These are phyloP conservation scores for Protomyctophum bolini DNA, from an alignment of 2,113 vertebrate species.

Conservation along the genomic window DNA sequence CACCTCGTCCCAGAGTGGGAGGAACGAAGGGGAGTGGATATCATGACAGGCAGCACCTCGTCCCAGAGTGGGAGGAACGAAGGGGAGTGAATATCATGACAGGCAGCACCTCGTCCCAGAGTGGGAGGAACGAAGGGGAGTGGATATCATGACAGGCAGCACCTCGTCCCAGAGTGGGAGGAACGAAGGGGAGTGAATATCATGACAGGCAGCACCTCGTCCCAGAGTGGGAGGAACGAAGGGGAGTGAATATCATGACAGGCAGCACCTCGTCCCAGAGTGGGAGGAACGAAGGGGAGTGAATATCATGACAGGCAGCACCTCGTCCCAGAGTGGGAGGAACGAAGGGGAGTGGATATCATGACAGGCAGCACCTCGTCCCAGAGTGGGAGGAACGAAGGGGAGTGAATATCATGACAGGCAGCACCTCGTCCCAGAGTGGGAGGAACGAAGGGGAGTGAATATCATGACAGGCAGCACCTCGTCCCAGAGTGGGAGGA, in stretches of 20 bases:
- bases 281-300: conserved; percentile 35
- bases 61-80: conserved; percentile 60
- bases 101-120: conserved; percentile 66
- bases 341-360: conserved; percentile 54
- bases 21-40: conserved; percentile 57
- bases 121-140: conserved; percentile 32
- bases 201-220: conserved; percentile 63
- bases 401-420: conserved; percentile 57
- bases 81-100: conserved; percentile 55
- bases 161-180: conserved; percentile 63
- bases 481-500: conserved; percentile 62
- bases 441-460: conserved; percentile 38
- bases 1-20: conserved; percentile 65
- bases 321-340: conserved; percentile 62
- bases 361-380: conserved; percentile 64
- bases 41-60: conserved; percentile 61
- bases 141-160: conserved; percentile 59
- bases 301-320: conserved; percentile 59
- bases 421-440: conserved; percentile 64
- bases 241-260: conserved; percentile 56
- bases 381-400: conserved; percentile 50
- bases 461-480: conserved; percentile 60
- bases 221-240: conserved; percentile 56
- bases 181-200: conserved; percentile 51
- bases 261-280: conserved; percentile 65